phyloP scores from a whole-genome alignment of 2,113 vertebrate genomes.

The Nanorana parkeri region DNA sequence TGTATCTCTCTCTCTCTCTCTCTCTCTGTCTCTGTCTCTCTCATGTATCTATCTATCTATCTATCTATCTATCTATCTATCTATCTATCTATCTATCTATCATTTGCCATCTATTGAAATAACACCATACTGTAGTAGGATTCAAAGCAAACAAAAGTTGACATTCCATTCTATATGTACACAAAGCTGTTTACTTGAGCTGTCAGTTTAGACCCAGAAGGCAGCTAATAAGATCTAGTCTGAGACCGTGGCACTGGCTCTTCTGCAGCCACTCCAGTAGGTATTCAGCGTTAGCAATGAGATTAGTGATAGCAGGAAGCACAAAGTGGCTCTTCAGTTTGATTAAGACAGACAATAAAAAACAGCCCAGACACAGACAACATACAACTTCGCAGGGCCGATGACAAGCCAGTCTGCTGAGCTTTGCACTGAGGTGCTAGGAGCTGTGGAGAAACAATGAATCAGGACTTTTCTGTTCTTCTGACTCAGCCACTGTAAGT shows the following conservation, averaged over 20 bases:
- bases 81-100: too few relatives aligned
- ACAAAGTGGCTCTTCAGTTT: background rate
- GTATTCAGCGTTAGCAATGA: background rate
- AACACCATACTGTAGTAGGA: too few relatives aligned
- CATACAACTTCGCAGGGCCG: background rate
- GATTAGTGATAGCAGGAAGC: background rate
- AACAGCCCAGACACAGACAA: too few relatives aligned
- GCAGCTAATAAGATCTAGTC: conserved; percentile 21
- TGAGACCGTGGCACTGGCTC: background rate
- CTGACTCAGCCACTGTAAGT: conserved; percentile 1
- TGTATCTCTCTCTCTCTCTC: too few relatives aligned
- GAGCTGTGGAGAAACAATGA: conserved; percentile 25
- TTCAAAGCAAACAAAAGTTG: background rate
- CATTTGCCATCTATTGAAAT: too few relatives aligned
- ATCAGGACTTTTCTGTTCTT: conserved; percentile 21
- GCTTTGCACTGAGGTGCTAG: background rate
- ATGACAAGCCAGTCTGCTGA: background rate
- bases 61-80: too few relatives aligned
- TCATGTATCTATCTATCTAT: too few relatives aligned
- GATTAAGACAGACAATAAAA: too few relatives aligned
- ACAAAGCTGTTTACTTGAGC: conserved; percentile 15
- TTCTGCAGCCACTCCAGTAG: background rate
- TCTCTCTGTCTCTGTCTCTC: too few relatives aligned
- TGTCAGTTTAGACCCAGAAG: background rate
- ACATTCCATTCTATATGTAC: conserved; percentile 19